A percentile compares a stretch with the other conserved stretches of the same genome.
These are phyloP conservation scores for Drosophila kokeensis DNA, from an alignment of 2,888 invertebrate species.

Conservation along the genomic window DNA sequence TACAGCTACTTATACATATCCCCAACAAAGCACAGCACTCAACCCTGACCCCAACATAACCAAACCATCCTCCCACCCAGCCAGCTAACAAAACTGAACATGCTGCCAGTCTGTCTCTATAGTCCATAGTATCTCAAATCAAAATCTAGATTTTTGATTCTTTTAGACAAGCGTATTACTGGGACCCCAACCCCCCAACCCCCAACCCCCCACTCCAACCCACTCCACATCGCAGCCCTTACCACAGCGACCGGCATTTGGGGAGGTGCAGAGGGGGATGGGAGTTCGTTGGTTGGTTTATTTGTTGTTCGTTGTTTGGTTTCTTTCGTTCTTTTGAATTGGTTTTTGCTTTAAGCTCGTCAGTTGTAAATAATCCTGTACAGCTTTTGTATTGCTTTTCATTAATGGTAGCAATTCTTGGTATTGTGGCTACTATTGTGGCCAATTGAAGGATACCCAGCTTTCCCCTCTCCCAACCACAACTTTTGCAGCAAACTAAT, in stretches of 20 bases:
- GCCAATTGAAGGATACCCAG: conserved; percentile 28
- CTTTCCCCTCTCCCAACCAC: neutral
- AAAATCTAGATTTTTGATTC: conserved; percentile 78
- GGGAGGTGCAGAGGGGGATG: conserved; percentile 3
- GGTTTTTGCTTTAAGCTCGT: conserved; percentile 68
- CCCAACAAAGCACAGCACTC: conserved; percentile 18
- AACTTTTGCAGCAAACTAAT: conserved; percentile 13
- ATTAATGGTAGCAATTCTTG: conserved; percentile 41
- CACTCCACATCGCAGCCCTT: conserved; percentile 9
- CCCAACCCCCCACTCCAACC: neutral
- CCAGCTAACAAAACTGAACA: conserved; percentile 18
- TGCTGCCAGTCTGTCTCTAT: conserved; percentile 44
- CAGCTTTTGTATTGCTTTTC: conserved; percentile 63
- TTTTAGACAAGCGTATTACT: conserved; percentile 71
- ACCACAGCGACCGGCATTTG: conserved; percentile 32
- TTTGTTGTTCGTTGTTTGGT: conserved; percentile 54
- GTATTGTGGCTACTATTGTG: conserved; percentile 34
- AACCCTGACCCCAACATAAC: conserved; percentile 18
- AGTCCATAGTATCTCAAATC: conserved; percentile 71
- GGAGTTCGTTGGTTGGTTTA: conserved; percentile 37
- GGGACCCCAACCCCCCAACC: conserved; percentile 8
- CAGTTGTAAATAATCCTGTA: conserved; percentile 73
- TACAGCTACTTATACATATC: conserved; percentile 43
- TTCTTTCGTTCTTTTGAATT: conserved; percentile 65
- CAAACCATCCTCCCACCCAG: conserved; percentile 1